These are phyloP conservation scores for Choreutis nemorana DNA, from an alignment of 2,888 invertebrate genomes.

Conservation along the genomic window DNA sequence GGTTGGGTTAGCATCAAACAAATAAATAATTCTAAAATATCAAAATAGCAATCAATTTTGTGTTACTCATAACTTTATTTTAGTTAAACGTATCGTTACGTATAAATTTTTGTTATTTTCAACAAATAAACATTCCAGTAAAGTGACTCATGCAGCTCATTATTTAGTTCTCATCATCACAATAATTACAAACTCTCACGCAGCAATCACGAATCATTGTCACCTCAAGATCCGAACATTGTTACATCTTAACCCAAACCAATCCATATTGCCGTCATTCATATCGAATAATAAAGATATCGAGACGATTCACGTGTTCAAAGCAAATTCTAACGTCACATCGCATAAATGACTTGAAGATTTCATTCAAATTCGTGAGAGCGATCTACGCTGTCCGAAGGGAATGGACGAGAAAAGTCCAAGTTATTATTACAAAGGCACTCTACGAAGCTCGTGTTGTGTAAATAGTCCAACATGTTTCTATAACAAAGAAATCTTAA, in stretches of 20 bases:
- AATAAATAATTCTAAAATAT: no score
- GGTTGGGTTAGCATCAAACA: no score
- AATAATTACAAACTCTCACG: constrained; percentile 55
- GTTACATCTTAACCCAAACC: constrained; percentile 37
- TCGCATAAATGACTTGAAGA: constrained; percentile 53
- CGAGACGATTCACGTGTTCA: constrained; percentile 48
- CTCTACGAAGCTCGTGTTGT: constrained; percentile 56
- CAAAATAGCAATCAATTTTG: no score
- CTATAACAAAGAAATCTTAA: constrained; percentile 65
- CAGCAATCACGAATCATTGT: constrained; percentile 60
- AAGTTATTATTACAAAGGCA: constrained; percentile 52
- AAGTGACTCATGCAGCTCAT: constrained; percentile 44
- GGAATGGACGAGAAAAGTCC: constrained; percentile 38
- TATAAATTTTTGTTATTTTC: no score
- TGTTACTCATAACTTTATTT: no score
- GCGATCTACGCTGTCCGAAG: constrained; percentile 43
- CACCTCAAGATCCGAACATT: constrained; percentile 42
- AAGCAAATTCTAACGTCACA: constrained; percentile 59
- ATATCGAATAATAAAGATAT: constrained; percentile 52
- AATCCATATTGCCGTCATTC: constrained; percentile 46
- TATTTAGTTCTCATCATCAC: constrained; percentile 45
- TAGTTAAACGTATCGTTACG: no score
- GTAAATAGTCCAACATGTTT: constrained; percentile 66
- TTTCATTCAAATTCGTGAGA: constrained; percentile 60
- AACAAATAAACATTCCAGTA: constrained; percentile 44